Base-by-base conservation (phyloP, 1,140 invertebrate species). In the Ooceraea biroi region DNA sequence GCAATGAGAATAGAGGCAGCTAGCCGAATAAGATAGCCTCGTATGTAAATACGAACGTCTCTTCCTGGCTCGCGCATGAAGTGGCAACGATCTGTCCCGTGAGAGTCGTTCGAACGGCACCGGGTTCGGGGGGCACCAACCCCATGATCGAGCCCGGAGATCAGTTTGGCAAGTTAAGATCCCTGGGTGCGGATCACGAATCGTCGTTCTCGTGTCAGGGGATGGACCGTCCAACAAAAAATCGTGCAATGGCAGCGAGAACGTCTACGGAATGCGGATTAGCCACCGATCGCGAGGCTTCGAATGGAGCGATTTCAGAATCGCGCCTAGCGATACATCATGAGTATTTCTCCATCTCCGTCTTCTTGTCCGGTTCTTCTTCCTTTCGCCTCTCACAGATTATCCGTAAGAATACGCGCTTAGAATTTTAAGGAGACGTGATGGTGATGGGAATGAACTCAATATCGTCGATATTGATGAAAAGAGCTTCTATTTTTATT, bases 1-100 rank as follows among this genome's bases (percentile, higher is more conserved):
- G 63, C 65, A 46, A 71, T 57, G 63, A 57, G 76, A 80, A 71
- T 57, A 71, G 25, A 57, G 36, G 5, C 50, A 57, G 25, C 65
- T 17, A 71, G 50, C 25, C 65, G 44, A 87, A 72, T 85, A 82
- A 74, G 74, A 76, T 69, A 76, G 60, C 65, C 30, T 50, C 83
- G 83, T 90, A 90, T 89, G 88, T 87, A 90, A 90, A 90, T 89
- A 89, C 44, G 71, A 85, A 69, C 65, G 46, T 88, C 73, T 84
- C 41, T 58, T 48, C 61, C 77, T 27, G 57, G 77, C 41, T 74
- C 80, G 69, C 44, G 83, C 82, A 89, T 66, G 85, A 90, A 65
- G 85, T 89, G 88, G 78, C 88, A 83, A 90, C 88, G 88, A 87
- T 90, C 85, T 76, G 55, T 83, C 87, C 52, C 85, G 1, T n/a